Percentiles rank a stretch among this genome's conserved stretches.
These are phyloP conservation scores for Chrysocyon brachyurus DNA, from an alignment of 2,797 vertebrate species.

Conservation along the genomic window DNA sequence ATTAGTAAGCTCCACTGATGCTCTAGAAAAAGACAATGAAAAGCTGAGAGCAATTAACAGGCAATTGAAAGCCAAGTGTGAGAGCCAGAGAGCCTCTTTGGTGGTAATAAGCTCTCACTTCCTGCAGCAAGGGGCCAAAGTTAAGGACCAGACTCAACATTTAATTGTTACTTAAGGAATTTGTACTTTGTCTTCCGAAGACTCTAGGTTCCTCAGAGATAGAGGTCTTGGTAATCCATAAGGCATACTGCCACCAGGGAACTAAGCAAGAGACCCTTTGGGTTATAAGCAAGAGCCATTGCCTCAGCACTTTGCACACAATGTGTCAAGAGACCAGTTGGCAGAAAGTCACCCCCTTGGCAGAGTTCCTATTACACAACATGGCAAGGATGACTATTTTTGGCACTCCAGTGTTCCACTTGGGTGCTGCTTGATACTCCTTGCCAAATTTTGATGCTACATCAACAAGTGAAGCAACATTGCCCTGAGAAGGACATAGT, in stretches of 20 bases:
- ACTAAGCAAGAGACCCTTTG: background rate
- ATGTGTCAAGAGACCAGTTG: background rate
- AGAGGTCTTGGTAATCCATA: background rate
- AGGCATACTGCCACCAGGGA: background rate
- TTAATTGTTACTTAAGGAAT: background rate
- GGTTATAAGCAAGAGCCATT: background rate
- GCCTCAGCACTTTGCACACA: background rate
- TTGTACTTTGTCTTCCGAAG: background rate
- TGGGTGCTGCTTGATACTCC: background rate
- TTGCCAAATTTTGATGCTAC: background rate
- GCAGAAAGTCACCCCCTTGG: background rate
- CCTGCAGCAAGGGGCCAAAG: background rate
- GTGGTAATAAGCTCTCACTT: background rate
- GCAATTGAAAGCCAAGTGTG: background rate
- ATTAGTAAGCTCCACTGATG: background rate
- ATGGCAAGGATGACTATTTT: background rate
- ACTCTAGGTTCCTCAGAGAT: background rate
- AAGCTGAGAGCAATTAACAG: background rate
- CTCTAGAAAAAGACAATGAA: slow-evolving; percentile 7
- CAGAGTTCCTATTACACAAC: background rate
- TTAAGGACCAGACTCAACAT: background rate
- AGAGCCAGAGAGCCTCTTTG: background rate
- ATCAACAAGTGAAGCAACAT: background rate
- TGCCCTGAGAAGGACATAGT: background rate
- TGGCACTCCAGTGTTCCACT: background rate